Evolutionary conservation across 2,888 invertebrate genomes (phyloP), one percentile per base, ranked within the genome.

Genomic region (Aphodius granarius): DNA sequence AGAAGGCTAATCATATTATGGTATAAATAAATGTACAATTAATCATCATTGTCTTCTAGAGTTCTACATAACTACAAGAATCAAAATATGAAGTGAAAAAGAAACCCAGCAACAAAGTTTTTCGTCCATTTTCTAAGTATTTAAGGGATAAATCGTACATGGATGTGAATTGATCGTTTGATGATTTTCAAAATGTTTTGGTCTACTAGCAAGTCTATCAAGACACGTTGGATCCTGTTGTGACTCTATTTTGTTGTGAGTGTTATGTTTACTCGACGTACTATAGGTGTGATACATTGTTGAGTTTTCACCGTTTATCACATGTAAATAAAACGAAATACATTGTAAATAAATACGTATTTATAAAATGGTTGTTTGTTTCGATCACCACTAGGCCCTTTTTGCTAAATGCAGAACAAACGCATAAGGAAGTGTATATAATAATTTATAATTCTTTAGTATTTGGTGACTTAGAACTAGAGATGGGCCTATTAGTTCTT

Each of bases 291-390:
- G 43, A 43, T 43, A 43, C 43, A 43, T 43, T 43, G 43, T 43
- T 43, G 43, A 43, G 43, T 43, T 43, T 43, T 43, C 43, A 43
- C 43, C 43, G 13, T 43, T 43, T 2, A 43, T 9, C 43, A 43
- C 63, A 76, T 76, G 74, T 74, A 66, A 70, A 68, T 71, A 68
- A 63, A 62, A 19, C 64, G 66, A 74, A 72, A 63, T 63, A 76
- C 72, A 72, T 72, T 76, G 76, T 76, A 76, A 76, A 76, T 76
- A 76, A 76, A 76, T 22, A 68, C 73, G 63, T 75, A 66, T 75
- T 75, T 72, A 75, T 75, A 75, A 75, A 3, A 63, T 62, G n/a
- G 72, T 66, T 66, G 20, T 18, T 66, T 66, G 20, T 66, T 66
- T 66, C n/a, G 3, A 17, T 15, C n/a, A n/a, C 21, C 6, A 66